Percentiles rank a stretch among this genome's conserved stretches.
These are phyloP conservation scores for Petaurus breviceps DNA, from an alignment of 2,113 vertebrate genomes.

Conservation along the genomic window DNA sequence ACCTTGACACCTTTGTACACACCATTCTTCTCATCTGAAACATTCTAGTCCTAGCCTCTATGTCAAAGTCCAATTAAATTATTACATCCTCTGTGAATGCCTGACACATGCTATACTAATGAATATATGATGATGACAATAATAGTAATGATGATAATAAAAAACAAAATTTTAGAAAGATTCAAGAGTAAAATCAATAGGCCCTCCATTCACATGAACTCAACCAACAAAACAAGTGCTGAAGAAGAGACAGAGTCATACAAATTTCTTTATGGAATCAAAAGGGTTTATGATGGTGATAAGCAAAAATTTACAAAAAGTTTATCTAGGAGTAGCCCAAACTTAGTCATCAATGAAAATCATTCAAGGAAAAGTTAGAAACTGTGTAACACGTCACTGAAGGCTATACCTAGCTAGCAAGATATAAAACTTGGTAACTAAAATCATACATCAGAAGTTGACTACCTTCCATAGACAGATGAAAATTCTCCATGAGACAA, in stretches of 20 bases:
- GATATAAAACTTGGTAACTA: neutral
- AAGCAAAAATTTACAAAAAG: neutral
- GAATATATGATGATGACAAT: neutral
- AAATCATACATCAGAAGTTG: neutral
- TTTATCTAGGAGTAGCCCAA: neutral
- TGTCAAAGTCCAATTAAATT: neutral
- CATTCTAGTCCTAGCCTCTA: neutral
- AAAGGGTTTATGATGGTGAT: neutral
- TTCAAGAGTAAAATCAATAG: neutral
- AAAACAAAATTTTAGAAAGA: neutral
- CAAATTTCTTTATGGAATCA: neutral
- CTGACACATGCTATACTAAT: neutral
- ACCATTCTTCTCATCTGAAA: neutral
- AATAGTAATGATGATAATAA: neutral
- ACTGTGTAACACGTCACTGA: neutral
- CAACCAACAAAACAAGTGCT: neutral
- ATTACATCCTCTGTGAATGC: neutral
- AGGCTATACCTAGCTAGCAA: neutral
- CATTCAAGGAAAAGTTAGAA: neutral
- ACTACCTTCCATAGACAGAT: neutral
- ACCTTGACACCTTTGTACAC: neutral
- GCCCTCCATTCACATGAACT: neutral
- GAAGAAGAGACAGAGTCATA: neutral
- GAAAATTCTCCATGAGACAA: neutral
- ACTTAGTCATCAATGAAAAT: neutral